Evolutionary conservation across 1,140 invertebrate genomes (phyloP).

Genomic region (Caenorhabditis elegans): DNA sequence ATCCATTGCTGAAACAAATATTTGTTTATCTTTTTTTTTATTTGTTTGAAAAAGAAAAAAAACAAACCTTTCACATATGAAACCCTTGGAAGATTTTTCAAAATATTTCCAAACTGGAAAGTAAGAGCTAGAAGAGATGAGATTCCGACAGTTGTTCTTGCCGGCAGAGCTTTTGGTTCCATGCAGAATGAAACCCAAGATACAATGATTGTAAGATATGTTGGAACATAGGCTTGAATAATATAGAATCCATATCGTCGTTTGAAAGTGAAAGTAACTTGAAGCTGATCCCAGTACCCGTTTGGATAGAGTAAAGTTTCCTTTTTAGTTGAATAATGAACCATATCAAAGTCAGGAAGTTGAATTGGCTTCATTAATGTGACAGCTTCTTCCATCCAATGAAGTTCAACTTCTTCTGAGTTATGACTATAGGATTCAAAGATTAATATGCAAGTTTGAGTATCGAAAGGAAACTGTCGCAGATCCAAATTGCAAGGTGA

Average conservation of each 20-base stretch:
- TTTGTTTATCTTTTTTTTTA: background rate
- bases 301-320: conserved; percentile 52
- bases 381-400: conserved; percentile 64
- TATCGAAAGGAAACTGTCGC: conserved; percentile 63
- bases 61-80: conserved; percentile 59
- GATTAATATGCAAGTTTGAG: conserved; percentile 59
- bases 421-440: conserved; percentile 65
- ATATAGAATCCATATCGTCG: conserved; percentile 66
- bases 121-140: conserved; percentile 63
- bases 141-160: conserved; percentile 61
- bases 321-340: conserved; percentile 57
- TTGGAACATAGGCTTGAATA: conserved; percentile 64
- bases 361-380: conserved; percentile 63
- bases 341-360: conserved; percentile 64
- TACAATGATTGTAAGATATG: conserved; percentile 63
- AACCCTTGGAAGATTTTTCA: conserved; percentile 64
- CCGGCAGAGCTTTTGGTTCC: conserved; percentile 65
- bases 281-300: conserved; percentile 60
- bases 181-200: conserved; percentile 65
- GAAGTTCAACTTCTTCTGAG: conserved; percentile 56
- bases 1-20: conserved; percentile 55
- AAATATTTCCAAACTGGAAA: conserved; percentile 62
- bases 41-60: background rate
- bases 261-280: conserved; percentile 62
- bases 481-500: conserved; percentile 63